Percentiles rank a stretch among this genome's conserved stretches.
Evolutionary conservation across 1,140 invertebrate species (phyloP).

Genomic region (Ceratoteleas bidentatus): DNA sequence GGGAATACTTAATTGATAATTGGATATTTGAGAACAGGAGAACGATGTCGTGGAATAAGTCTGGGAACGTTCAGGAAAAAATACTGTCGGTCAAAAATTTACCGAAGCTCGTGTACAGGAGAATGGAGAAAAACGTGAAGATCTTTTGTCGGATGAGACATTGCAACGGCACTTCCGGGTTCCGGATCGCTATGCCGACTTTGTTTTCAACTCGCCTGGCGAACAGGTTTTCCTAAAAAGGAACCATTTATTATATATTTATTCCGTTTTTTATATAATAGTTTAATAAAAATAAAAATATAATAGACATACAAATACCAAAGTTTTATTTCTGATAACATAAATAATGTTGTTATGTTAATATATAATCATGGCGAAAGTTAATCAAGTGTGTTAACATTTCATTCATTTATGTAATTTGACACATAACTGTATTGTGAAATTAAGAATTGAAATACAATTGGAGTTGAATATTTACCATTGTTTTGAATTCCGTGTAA

Average conservation of each 20-base stretch:
- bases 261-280: background rate
- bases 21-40: too few relatives aligned
- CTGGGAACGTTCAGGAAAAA: conserved; percentile 8
- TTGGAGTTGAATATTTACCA: conserved; percentile 47
- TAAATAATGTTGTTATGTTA: background rate
- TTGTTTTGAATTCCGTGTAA: conserved; percentile 64
- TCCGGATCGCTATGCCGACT: conserved; percentile 82
- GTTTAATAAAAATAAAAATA: too few relatives aligned
- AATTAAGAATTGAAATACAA: background rate
- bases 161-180: conserved; percentile 85
- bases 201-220: conserved; percentile 79
- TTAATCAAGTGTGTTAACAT: background rate
- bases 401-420: background rate
- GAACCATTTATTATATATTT: conserved; percentile 11
- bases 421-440: background rate
- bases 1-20: too few relatives aligned
- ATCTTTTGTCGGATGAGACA: conserved; percentile 85
- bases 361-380: background rate
- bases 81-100: conserved; percentile 71
- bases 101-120: conserved; percentile 81
- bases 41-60: too few relatives aligned
- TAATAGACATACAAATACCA: too few relatives aligned
- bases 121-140: conserved; percentile 83
- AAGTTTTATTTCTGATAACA: too few relatives aligned
- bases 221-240: conserved; percentile 82